Base-by-base conservation (phyloP, 92 coral and sea anemone species). In the Phymanthus crucifer region DNA sequence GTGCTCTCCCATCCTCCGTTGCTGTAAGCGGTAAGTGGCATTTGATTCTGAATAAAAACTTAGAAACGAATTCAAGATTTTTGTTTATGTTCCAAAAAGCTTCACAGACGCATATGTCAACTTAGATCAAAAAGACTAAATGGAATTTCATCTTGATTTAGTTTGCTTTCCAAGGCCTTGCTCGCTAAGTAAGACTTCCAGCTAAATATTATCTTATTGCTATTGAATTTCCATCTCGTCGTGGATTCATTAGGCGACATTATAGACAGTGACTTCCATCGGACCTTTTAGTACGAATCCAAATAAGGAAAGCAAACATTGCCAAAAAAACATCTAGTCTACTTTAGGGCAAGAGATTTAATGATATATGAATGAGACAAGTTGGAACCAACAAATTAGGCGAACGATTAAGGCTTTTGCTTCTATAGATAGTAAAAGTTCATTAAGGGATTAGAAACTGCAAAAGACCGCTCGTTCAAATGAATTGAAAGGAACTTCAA, bases 1-100 rank as follows among this genome's bases (percentile, higher is more conserved):
- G 64, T 54, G 64, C 14, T 43, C 64, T 54, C 26, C 64, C 24
- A 54, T 54, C 21, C 64, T 54, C 64, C 27, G 27, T 54, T 54
- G 64, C 64, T 54, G 64, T 54, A 29, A 54, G 21, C 64, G n/a
- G 27, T 54, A n/a, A 54, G 64, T 54, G 64, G 9, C 64, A 54
- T 54, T 54, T 14, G 27, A 21, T 54, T 6, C 13, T 17, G 48
- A 17, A 43, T 43, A 43, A 43, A n/a, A 43, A 43, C 13, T 21
- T n/a, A 54, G 64, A 54, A 21, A 54, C n/a, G 64, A 54, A 54
- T 54, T 54, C 64, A 24, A 54, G 29, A 54, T 54, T 54, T 54
- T 24, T 54, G 64, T 54, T 54, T 54, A 54, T 54, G 27, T 54
- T 54, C 29, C 64, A 43, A 10, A 43, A 29, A 54, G 64, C 27